These are phyloP conservation scores for Hypothenemus hampei DNA, from an alignment of 1,140 invertebrate genomes.

Conservation along the genomic window DNA sequence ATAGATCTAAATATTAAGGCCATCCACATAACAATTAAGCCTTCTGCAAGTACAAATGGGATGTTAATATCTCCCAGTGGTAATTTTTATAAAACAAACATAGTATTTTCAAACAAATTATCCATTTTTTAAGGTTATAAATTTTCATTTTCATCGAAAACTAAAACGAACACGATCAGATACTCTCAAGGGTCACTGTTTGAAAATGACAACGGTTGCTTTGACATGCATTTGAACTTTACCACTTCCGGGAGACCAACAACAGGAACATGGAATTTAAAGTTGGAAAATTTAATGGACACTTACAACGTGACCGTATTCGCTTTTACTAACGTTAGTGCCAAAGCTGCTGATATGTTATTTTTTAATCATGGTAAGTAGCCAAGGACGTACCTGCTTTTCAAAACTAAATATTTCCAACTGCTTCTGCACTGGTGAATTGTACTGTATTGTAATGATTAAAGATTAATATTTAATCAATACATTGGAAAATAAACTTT, in stretches of 20 bases:
- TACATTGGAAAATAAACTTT: constrained; percentile 6
- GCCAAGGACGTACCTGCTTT: too few species aligned
- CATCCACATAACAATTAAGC: constrained; percentile 33
- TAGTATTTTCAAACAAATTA: not conserved
- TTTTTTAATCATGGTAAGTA: not conserved
- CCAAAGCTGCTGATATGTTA: constrained; percentile 16
- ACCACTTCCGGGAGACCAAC: constrained; percentile 18
- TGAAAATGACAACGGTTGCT: constrained; percentile 15
- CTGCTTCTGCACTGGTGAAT: too few species aligned
- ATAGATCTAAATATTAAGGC: constrained; percentile 34
- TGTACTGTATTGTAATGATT: too few species aligned
- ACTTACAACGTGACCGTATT: constrained; percentile 34
- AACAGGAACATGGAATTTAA: constrained; percentile 34
- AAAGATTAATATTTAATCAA: constrained; percentile 4
- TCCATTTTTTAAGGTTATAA: constrained; percentile 29
- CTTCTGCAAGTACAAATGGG: constrained; percentile 6
- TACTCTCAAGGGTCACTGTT: constrained; percentile 21
- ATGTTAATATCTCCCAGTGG: constrained; percentile 30
- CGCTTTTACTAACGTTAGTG: constrained; percentile 25
- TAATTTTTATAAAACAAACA: constrained; percentile 16
- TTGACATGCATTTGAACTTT: constrained; percentile 35
- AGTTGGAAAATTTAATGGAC: constrained; percentile 19
- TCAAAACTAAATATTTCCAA: too few species aligned
- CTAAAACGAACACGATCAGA: not conserved
- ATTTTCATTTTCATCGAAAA: constrained; percentile 8